A percentile compares a stretch with the other conserved stretches of the same genome.
These are phyloP conservation scores for Ataeniobius toweri DNA, from an alignment of 2,797 vertebrate genomes.

Conservation along the genomic window DNA sequence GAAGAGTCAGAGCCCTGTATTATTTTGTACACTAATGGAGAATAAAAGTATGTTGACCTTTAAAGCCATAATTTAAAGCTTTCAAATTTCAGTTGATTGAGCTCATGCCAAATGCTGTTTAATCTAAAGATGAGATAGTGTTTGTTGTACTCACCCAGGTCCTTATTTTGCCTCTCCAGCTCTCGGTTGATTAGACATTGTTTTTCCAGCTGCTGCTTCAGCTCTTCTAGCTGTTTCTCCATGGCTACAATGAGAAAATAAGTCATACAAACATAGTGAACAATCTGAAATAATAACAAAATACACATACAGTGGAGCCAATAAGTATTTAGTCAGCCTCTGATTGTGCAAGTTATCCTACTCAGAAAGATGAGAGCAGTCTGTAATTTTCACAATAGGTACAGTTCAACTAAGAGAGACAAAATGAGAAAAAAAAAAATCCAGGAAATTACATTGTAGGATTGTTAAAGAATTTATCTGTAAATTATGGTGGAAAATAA, in stretches of 20 bases:
- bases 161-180: conserved; percentile 73
- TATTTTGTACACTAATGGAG: too few relatives aligned
- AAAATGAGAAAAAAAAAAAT: background rate
- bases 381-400: conserved; percentile 1
- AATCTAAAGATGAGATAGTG: background rate
- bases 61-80: background rate
- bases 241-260: conserved; percentile 59
- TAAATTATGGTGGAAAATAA: too few relatives aligned
- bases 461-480: too few relatives aligned
- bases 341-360: background rate
- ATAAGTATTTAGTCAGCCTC: background rate
- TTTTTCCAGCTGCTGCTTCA: conserved; percentile 79
- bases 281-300: background rate
- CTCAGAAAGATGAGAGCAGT: background rate
- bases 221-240: conserved; percentile 79
- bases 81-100: background rate
- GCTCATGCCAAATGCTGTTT: background rate
- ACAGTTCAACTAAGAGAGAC: background rate
- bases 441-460: too few relatives aligned
- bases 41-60: background rate
- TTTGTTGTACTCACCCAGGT: conserved; percentile 73
- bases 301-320: background rate
- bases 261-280: background rate
- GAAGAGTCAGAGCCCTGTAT: too few relatives aligned
- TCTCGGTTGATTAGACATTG: conserved; percentile 77